Evolutionary conservation across 2,888 invertebrate species (phyloP).

Genomic region (Hypercompe scribonia): DNA sequence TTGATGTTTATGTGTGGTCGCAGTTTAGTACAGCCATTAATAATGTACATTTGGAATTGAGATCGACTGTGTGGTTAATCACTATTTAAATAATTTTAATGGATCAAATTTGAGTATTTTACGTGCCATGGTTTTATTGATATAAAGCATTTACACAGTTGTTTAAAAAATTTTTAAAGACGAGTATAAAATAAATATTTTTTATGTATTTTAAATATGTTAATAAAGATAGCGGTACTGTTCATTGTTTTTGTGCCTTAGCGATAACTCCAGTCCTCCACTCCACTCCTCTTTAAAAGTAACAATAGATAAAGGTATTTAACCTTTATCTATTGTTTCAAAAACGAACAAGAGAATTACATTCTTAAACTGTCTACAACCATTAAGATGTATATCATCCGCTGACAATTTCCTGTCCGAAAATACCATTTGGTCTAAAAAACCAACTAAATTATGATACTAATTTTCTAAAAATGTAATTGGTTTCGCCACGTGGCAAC

Average conservation of each 20-base stretch:
- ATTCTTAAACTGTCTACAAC: constrained; percentile 55
- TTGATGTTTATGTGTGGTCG: constrained; percentile 57
- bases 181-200: background rate
- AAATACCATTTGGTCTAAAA: constrained; percentile 58
- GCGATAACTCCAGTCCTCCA: background rate
- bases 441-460: constrained; percentile 48
- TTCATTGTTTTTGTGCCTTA: background rate
- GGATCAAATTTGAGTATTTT: background rate
- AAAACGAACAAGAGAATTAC: constrained; percentile 49
- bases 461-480: constrained; percentile 56
- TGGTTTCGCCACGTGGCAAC: constrained; percentile 53
- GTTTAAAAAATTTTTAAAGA: constrained; percentile 33
- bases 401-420: constrained; percentile 58
- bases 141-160: constrained; percentile 17
- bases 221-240: background rate
- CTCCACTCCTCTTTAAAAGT: no score
- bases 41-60: constrained; percentile 42
- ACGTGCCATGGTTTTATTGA: background rate
- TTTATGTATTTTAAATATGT: background rate
- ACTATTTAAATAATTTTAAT: constrained; percentile 14
- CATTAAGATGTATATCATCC: constrained; percentile 56
- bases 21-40: constrained; percentile 52
- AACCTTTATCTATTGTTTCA: constrained; percentile 56
- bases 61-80: constrained; percentile 37
- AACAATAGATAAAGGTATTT: background rate